Conservation (phyloP, 1,140 invertebrate species). For the Diachasmimorpha longicaudata region DNA sequence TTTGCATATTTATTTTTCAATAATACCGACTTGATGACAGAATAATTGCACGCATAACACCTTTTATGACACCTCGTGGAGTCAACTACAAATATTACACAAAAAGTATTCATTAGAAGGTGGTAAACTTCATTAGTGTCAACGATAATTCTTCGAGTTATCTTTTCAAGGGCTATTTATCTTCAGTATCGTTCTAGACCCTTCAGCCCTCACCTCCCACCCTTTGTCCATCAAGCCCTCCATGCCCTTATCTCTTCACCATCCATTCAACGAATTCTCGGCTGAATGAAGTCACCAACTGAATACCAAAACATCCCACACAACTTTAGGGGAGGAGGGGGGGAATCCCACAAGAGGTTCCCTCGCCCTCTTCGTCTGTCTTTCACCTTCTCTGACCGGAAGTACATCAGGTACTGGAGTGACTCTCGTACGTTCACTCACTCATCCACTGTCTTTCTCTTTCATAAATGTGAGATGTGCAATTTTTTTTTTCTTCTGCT, state of each 20-base stretch:
- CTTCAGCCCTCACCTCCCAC: neutral
- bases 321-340: neutral
- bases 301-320: conserved; percentile 54
- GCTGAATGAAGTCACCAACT: conserved; percentile 48
- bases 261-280: conserved; percentile 57
- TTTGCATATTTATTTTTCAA: too few relatives aligned
- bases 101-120: neutral
- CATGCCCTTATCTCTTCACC: conserved; percentile 16
- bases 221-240: neutral
- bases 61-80: too few relatives aligned
- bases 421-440: too few relatives aligned
- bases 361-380: neutral
- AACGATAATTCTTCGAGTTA: neutral
- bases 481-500: too few relatives aligned
- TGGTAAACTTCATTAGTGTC: neutral
- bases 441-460: neutral
- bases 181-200: neutral
- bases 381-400: neutral
- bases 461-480: neutral
- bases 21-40: too few relatives aligned
- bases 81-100: neutral
- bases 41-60: neutral
- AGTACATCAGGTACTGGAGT: conserved; percentile 1
- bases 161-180: neutral
- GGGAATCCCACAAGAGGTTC: neutral